Percentiles rank a stretch among this genome's conserved stretches.
Evolutionary conservation across 2,888 invertebrate genomes (phyloP).

Genomic region (Lathronympha strigana): DNA sequence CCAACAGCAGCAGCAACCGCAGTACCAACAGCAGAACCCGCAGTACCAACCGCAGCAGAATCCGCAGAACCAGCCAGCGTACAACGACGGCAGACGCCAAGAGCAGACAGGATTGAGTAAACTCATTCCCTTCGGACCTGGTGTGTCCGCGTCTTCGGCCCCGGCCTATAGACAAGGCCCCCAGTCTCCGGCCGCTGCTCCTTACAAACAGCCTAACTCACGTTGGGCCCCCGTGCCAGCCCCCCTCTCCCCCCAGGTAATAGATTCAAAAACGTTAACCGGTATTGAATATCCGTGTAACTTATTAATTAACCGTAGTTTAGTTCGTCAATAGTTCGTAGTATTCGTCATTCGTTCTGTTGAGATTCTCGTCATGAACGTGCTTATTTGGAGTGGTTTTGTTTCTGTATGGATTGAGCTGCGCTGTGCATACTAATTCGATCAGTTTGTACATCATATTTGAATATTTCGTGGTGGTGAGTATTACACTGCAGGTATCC

Average conservation of each 20-base stretch:
- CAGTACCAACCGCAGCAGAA: slow-evolving; percentile 25
- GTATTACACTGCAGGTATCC: background rate
- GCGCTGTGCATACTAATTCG: slow-evolving; percentile 30
- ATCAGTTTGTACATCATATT: slow-evolving; percentile 18
- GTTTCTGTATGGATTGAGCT: slow-evolving; percentile 21
- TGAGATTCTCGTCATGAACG: slow-evolving; percentile 51
- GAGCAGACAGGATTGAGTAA: slow-evolving; percentile 75
- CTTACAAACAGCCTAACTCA: slow-evolving; percentile 70
- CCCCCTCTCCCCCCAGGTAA: slow-evolving; percentile 79
- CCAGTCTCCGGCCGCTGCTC: slow-evolving; percentile 65
- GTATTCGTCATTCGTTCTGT: slow-evolving; percentile 42
- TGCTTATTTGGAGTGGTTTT: slow-evolving; percentile 44
- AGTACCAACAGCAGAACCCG: slow-evolving; percentile 40
- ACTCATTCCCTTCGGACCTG: slow-evolving; percentile 76
- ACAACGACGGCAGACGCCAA: slow-evolving; percentile 72
- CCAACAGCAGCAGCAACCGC: slow-evolving; percentile 48
- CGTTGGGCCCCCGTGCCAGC: slow-evolving; percentile 81
- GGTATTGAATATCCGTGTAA: background rate
- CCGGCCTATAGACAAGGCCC: slow-evolving; percentile 67
- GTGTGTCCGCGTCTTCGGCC: slow-evolving; percentile 60
- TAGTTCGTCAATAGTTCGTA: background rate
- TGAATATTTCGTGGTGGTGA: slow-evolving; percentile 7
- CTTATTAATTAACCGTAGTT: background rate
- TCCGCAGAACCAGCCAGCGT: slow-evolving; percentile 59
- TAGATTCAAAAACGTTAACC: background rate